phyloP scores from a whole-genome alignment of 2,888 invertebrate species.

The Drosophila meridionalis region DNA sequence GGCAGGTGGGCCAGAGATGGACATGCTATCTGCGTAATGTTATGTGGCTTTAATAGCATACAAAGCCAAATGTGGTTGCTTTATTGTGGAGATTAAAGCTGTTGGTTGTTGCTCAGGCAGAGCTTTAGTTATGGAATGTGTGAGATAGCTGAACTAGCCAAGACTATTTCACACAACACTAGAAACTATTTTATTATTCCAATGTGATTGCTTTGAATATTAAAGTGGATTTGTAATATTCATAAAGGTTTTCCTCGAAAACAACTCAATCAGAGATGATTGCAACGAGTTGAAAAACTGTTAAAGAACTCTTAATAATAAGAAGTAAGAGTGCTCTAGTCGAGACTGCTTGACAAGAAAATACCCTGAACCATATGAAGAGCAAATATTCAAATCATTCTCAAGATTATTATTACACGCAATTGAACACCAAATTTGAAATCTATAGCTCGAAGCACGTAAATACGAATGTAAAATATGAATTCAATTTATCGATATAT shows the following conservation, averaged over 20 bases:
- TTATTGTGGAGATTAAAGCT: constrained; percentile 13
- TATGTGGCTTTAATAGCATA: constrained; percentile 36
- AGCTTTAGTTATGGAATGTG: neutral
- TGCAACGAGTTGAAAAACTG: neutral
- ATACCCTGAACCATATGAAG: no score
- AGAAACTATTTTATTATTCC: neutral
- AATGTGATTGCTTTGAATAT: neutral
- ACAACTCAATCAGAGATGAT: neutral
- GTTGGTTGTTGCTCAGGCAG: neutral
- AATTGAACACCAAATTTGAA: no score
- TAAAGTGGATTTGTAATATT: neutral
- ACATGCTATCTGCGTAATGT: constrained; percentile 21
- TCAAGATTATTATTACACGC: no score
- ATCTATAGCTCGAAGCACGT: no score
- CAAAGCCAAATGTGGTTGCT: constrained; percentile 7
- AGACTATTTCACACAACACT: neutral
- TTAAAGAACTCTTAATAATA: neutral
- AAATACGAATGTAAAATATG: no score
- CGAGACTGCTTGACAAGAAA: no score
- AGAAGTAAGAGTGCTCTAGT: no score
- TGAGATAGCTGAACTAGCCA: neutral
- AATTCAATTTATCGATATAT: no score
- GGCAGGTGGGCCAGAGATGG: constrained; percentile 14
- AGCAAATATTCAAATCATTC: no score
- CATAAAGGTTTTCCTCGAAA: neutral